Evolutionary conservation across 2,888 invertebrate species (phyloP).

Genomic region (Ceraclea dissimilis): DNA sequence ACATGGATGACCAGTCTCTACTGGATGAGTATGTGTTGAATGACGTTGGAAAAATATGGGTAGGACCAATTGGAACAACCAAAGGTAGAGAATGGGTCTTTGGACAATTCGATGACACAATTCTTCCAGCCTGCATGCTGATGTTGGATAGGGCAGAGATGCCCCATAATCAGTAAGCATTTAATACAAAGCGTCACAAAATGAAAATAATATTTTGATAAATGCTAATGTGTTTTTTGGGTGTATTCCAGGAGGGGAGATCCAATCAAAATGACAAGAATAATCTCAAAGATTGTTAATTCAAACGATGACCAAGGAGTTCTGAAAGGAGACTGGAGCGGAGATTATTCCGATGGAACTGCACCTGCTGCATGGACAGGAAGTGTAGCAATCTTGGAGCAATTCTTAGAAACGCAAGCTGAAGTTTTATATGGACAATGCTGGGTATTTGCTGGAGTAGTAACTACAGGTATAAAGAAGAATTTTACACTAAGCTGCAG

Average conservation of each 20-base stretch:
- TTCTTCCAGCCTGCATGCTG: slow-evolving; percentile 62
- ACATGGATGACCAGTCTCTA: slow-evolving; percentile 59
- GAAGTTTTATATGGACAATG: slow-evolving; percentile 79
- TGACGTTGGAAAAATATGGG: slow-evolving; percentile 82
- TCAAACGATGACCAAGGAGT: slow-evolving; percentile 67
- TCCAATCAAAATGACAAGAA: slow-evolving; percentile 60
- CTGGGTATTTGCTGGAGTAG: slow-evolving; percentile 81
- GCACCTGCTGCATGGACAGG: slow-evolving; percentile 76
- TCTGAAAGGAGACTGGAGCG: slow-evolving; percentile 66
- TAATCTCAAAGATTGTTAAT: slow-evolving; percentile 68
- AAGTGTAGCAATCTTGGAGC: slow-evolving; percentile 65
- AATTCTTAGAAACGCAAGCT: slow-evolving; percentile 56
- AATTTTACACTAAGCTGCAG: too few species aligned
- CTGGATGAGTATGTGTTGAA: slow-evolving; percentile 72
- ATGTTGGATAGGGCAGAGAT: slow-evolving; percentile 61
- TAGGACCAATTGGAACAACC: slow-evolving; percentile 64
- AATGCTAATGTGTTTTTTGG: neutral
- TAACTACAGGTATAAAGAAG: slow-evolving; percentile 60
- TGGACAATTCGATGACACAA: slow-evolving; percentile 69
- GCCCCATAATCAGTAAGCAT: slow-evolving; percentile 46
- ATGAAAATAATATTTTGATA: neutral
- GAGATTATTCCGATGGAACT: slow-evolving; percentile 64
- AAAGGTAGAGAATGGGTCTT: slow-evolving; percentile 77
- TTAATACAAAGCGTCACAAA: too few species aligned
- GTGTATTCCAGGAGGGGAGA: slow-evolving; percentile 50